A percentile compares a stretch with the other conserved stretches of the same genome.
phyloP scores from a whole-genome alignment of 2,888 invertebrate genomes.

The Dromius quadrimaculatus region DNA sequence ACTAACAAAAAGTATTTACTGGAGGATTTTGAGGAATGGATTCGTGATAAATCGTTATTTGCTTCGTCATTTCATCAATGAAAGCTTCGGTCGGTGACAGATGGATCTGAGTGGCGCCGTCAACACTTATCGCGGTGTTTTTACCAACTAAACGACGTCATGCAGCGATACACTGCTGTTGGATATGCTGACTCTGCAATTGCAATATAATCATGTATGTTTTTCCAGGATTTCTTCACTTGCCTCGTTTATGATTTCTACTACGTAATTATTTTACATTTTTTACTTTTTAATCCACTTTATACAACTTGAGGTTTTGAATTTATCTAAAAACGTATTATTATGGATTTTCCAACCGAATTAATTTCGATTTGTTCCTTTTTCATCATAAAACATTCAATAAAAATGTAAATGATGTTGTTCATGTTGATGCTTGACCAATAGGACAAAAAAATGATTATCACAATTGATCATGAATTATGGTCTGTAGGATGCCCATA shows the following conservation, averaged over 20 bases:
- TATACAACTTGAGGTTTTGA: no score
- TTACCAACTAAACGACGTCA: conserved; percentile 33
- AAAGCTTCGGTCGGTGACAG: conserved; percentile 36
- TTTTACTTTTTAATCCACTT: conserved; percentile 19
- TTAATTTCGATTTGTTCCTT: no score
- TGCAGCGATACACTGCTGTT: conserved; percentile 10
- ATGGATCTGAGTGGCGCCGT: conserved; percentile 48
- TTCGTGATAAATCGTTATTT: conserved; percentile 3
- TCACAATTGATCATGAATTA: no score
- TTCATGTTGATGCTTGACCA: no score
- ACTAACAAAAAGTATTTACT: no score
- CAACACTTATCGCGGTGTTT: conserved; percentile 45
- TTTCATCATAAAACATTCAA: no score
- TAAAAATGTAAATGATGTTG: no score
- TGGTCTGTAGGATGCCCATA: no score
- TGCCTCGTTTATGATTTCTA: conserved; percentile 10
- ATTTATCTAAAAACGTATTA: no score
- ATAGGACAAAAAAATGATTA: no score
- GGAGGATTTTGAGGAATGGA: no score
- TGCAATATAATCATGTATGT: conserved; percentile 25
- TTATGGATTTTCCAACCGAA: no score
- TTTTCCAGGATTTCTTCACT: conserved; percentile 4
- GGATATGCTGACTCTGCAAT: conserved; percentile 13
- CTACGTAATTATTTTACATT: conserved; percentile 12
- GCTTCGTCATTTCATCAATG: conserved; percentile 24